Conservation (phyloP, 2,113 vertebrate genomes). For the Menidia beryllina region DNA sequence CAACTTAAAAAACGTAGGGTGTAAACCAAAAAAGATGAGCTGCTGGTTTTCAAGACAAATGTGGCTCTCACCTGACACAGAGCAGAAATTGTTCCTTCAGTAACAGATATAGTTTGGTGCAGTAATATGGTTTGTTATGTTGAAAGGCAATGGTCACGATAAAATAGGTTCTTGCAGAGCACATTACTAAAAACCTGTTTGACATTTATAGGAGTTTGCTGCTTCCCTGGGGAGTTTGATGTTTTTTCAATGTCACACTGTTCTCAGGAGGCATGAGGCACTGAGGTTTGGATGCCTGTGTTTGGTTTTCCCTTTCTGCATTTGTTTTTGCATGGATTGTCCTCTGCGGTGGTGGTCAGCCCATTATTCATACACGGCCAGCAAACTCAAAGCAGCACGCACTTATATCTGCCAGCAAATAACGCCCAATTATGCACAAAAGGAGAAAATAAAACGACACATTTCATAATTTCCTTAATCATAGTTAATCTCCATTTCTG, state of each 20-base stretch:
- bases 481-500: slow-evolving; percentile 27
- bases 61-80: slow-evolving; percentile 4
- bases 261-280: slow-evolving; percentile 42
- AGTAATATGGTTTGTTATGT: slow-evolving; percentile 53
- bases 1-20: background rate
- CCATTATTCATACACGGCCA: slow-evolving; percentile 31
- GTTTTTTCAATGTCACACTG: slow-evolving; percentile 39
- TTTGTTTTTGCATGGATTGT: slow-evolving; percentile 30
- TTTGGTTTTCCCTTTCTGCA: slow-evolving; percentile 7
- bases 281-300: slow-evolving; percentile 33
- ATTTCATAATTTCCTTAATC: slow-evolving; percentile 35
- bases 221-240: slow-evolving; percentile 52
- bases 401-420: slow-evolving; percentile 2
- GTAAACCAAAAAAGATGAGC: background rate
- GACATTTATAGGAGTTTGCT: slow-evolving; percentile 68
- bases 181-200: slow-evolving; percentile 57
- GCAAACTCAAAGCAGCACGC: slow-evolving; percentile 6
- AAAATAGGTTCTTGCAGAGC: slow-evolving; percentile 42
- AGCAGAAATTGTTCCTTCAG: slow-evolving; percentile 18
- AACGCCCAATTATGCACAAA: background rate
- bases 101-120: slow-evolving; percentile 28
- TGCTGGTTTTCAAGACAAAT: slow-evolving; percentile 3
- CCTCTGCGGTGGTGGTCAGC: slow-evolving; percentile 6
- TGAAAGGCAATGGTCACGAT: slow-evolving; percentile 41
- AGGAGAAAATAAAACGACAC: slow-evolving; percentile 7